phyloP scores from a whole-genome alignment of 1,140 invertebrate genomes.

The Chionoecetes opilio region DNA sequence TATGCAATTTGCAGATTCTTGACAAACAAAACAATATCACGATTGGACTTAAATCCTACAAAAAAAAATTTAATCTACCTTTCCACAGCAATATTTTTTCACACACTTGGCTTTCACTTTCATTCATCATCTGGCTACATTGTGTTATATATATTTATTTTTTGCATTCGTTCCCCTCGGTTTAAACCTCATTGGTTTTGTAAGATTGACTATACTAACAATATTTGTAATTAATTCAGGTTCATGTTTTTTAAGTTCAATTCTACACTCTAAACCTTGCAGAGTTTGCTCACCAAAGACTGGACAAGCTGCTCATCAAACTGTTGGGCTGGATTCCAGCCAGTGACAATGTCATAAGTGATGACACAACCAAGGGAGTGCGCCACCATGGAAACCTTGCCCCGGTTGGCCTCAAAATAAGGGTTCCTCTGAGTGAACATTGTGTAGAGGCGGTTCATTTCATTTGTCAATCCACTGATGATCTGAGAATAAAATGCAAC shows the following conservation, averaged over 20 bases:
- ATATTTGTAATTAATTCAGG: too few species aligned
- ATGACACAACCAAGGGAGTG: constrained; percentile 93
- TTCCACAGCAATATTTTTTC: too few species aligned
- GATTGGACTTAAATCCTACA: too few species aligned
- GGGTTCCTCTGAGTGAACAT: constrained; percentile 90
- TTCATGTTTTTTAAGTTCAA: neutral
- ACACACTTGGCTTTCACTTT: too few species aligned
- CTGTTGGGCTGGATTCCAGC: constrained; percentile 86
- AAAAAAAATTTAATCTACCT: too few species aligned
- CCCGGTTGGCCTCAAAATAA: constrained; percentile 87
- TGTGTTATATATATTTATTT: too few species aligned
- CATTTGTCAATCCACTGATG: constrained; percentile 88
- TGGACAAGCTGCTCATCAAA: constrained; percentile 81
- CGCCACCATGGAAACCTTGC: constrained; percentile 90
- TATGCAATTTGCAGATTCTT: too few species aligned
- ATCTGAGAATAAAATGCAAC: constrained; percentile 57
- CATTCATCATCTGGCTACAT: too few species aligned
- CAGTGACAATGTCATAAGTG: constrained; percentile 91
- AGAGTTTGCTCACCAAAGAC: constrained; percentile 79
- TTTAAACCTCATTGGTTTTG: too few species aligned
- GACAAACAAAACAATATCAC: too few species aligned
- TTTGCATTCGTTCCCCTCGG: too few species aligned
- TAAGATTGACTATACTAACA: too few species aligned
- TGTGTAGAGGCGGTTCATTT: constrained; percentile 89
- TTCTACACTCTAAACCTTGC: neutral